Evolutionary conservation across 2,113 vertebrate genomes (phyloP).

Genomic region (Hydropotes inermis): DNA sequence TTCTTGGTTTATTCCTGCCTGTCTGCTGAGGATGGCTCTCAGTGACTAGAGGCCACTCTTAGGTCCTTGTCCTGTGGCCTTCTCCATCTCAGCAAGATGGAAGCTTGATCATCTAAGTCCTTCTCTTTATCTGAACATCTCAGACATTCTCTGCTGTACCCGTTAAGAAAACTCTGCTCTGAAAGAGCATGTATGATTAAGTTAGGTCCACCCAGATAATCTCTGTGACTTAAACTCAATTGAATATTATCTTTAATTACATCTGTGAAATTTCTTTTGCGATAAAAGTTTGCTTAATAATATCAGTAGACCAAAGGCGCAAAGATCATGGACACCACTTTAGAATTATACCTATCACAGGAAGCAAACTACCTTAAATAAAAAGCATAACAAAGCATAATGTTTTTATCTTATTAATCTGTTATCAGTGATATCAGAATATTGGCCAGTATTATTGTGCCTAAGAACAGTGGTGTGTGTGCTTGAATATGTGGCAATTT

Average conservation of each 20-base stretch:
- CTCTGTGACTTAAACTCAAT: background rate
- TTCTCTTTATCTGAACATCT: background rate
- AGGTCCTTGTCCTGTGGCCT: background rate
- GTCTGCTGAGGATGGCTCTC: background rate
- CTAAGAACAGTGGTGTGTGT: background rate
- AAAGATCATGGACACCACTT: background rate
- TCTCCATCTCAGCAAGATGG: background rate
- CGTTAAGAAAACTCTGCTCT: background rate
- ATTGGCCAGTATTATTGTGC: background rate
- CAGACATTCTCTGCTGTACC: background rate
- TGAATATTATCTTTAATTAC: background rate
- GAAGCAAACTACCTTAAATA: background rate
- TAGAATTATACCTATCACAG: background rate
- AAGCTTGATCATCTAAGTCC: background rate
- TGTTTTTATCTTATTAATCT: background rate
- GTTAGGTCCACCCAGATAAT: background rate
- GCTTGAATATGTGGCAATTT: background rate
- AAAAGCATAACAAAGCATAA: background rate
- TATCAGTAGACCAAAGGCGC: fast-evolving
- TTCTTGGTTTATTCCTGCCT: background rate
- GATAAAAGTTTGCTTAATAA: background rate
- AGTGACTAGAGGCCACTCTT: background rate
- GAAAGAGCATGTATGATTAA: background rate
- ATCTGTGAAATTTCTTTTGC: background rate
- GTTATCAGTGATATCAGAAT: background rate